These are phyloP conservation scores for Hemicrepidius hirtus DNA, from an alignment of 2,888 invertebrate genomes.

Conservation along the genomic window DNA sequence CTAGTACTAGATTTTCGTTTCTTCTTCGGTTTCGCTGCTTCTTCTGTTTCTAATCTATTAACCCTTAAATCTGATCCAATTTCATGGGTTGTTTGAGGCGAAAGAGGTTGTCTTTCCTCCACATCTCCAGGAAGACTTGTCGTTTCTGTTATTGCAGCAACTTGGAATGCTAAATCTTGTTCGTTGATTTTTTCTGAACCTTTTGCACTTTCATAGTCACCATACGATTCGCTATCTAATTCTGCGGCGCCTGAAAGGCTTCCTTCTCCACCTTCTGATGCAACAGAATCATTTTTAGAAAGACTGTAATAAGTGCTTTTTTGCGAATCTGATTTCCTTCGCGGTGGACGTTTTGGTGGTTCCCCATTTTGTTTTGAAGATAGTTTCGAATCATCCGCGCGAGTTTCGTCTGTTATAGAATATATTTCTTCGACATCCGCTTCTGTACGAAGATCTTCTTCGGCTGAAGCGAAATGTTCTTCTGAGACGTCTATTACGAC, in stretches of 20 bases:
- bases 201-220: slow-evolving; percentile 81
- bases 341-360: slow-evolving; percentile 75
- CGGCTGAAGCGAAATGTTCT: slow-evolving; percentile 86
- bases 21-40: slow-evolving; percentile 69
- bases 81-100: slow-evolving; percentile 70
- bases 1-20: slow-evolving; percentile 61
- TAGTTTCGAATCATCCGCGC: slow-evolving; percentile 71
- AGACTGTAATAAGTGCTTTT: slow-evolving; percentile 78
- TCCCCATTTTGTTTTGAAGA: slow-evolving; percentile 74
- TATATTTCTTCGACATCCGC: slow-evolving; percentile 88
- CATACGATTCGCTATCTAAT: slow-evolving; percentile 77
- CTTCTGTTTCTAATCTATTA: slow-evolving; percentile 71
- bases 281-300: slow-evolving; percentile 77
- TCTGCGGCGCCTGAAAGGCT: slow-evolving; percentile 73
- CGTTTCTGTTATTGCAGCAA: slow-evolving; percentile 70
- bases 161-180: slow-evolving; percentile 67
- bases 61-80: slow-evolving; percentile 71
- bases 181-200: slow-evolving; percentile 73
- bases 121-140: slow-evolving; percentile 68
- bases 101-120: slow-evolving; percentile 62
- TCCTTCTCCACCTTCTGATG: slow-evolving; percentile 74
- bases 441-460: slow-evolving; percentile 90
- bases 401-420: slow-evolving; percentile 85
- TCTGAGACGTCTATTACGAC: slow-evolving; percentile 92
- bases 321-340: slow-evolving; percentile 80